Base-by-base conservation (phyloP, 2,797 vertebrate species). In the Nothura maculosa region DNA sequence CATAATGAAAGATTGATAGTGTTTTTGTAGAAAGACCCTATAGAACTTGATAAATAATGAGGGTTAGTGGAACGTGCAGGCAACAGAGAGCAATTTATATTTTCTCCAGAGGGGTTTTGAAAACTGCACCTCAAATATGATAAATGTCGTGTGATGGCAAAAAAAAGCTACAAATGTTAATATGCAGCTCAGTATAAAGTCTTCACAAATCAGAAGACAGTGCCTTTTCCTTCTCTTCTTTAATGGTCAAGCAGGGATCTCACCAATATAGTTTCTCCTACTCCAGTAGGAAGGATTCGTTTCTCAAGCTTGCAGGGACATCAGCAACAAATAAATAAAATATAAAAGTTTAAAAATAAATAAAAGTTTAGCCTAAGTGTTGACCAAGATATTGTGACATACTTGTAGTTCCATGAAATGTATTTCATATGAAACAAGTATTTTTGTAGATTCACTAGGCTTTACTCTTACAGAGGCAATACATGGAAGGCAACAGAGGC, bases 41-140 rank as follows among this genome's bases (percentile, higher is more conserved):
- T 84, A 96, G 93, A 93, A 92, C 95, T 96, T 95, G 92, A 91
- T 96, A 94, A 97, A 96, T 97, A 95, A 97, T 92, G 94, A 95
- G 40, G 55, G 94, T 97, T 96, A 92, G 92, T 86, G 52, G 93
- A 95, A 97, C 74, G 81, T 83, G 36, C 57, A 96, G 50, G 84
- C 90, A 91, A 92, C 81, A 94, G 75, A 93, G 70, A 90, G 94
- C 72, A 96, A 96, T 96, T 92, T 81, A 89, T n/a, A 57, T 92
- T 92, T 97, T 80, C 93, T 93, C 82, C 82, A 94, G 78, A 94
- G 92, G n/a, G 54, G n/a, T 91, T 97, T 86, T 93, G 76, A 84
- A 94, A 96, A 91, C 83, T 89, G 92, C 45, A 76, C 91, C 73
- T 92, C 91, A 63, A 76, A 93, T 6, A 68, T 96, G 91, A 96